phyloP scores from a whole-genome alignment of 2,797 vertebrate genomes.

The Clangula hyemalis region DNA sequence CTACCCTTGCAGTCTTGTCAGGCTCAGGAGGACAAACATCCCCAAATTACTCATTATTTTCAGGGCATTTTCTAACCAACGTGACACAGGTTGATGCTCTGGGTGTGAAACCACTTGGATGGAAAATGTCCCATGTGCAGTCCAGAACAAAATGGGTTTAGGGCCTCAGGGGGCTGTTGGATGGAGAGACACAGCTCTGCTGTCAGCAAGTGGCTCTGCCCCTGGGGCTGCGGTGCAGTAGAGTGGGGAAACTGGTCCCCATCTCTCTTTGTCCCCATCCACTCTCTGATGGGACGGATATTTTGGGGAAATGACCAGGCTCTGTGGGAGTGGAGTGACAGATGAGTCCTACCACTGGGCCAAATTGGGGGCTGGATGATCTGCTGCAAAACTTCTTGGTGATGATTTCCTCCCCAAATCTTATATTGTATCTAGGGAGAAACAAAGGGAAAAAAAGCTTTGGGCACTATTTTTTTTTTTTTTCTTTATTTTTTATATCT shows the following conservation, averaged over 20 bases:
- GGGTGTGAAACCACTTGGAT: background rate
- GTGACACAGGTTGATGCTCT: background rate
- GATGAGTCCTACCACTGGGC: background rate
- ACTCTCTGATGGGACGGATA: no score
- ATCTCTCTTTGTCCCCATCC: background rate
- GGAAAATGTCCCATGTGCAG: background rate
- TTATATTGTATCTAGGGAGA: background rate
- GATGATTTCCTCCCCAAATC: background rate
- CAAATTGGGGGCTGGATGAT: background rate
- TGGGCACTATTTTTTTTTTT: no score
- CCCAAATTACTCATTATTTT: background rate
- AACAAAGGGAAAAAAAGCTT: background rate
- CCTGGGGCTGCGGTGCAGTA: background rate
- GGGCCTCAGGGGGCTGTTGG: background rate
- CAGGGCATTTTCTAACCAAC: background rate
- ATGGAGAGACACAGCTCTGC: background rate
- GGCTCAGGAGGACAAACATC: background rate
- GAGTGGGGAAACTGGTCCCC: accelerated
- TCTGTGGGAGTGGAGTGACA: background rate
- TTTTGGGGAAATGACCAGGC: no score
- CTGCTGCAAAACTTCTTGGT: background rate
- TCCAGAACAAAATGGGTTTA: background rate
- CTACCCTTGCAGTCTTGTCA: background rate
- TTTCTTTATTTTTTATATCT: background rate
- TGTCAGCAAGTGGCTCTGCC: background rate